phyloP scores from a whole-genome alignment of 2,888 invertebrate genomes.

The Pyrgus malvae region DNA sequence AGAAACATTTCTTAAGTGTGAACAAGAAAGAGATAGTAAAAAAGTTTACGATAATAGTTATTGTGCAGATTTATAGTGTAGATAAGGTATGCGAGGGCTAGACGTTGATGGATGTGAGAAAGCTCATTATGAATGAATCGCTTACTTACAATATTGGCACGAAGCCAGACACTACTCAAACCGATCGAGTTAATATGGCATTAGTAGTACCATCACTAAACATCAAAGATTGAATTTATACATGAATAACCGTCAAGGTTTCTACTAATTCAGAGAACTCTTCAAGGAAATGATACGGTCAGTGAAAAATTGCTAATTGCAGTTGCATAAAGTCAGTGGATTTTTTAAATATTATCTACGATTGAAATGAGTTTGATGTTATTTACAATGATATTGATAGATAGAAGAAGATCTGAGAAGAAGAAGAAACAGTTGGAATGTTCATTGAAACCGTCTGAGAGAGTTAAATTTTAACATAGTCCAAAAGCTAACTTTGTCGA shows the following conservation, averaged over 20 bases:
- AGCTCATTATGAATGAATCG: conserved; percentile 42
- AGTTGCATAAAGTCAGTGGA: too few species aligned
- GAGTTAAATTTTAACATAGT: conserved; percentile 13
- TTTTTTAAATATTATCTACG: too few species aligned
- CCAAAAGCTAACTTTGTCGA: conserved; percentile 51
- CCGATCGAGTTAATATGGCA: conserved; percentile 21
- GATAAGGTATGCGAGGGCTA: conserved; percentile 36
- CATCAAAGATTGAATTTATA: too few species aligned
- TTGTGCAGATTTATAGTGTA: conserved; percentile 34
- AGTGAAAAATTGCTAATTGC: too few species aligned
- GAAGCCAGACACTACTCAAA: conserved; percentile 37
- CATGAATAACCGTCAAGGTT: too few species aligned
- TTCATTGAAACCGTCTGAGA: too few species aligned
- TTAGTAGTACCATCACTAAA: conserved; percentile 10
- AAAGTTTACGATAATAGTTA: conserved; percentile 24
- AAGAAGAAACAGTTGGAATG: too few species aligned
- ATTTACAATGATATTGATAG: too few species aligned
- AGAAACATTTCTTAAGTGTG: not conserved
- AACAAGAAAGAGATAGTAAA: not conserved
- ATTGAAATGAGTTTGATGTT: too few species aligned
- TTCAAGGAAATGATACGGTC: too few species aligned
- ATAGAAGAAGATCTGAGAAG: too few species aligned
- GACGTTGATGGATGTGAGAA: conserved; percentile 54
- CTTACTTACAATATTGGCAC: conserved; percentile 44
- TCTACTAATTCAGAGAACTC: too few species aligned